Conservation (phyloP, 2,888 invertebrate species). For the Unio pictorum region DNA sequence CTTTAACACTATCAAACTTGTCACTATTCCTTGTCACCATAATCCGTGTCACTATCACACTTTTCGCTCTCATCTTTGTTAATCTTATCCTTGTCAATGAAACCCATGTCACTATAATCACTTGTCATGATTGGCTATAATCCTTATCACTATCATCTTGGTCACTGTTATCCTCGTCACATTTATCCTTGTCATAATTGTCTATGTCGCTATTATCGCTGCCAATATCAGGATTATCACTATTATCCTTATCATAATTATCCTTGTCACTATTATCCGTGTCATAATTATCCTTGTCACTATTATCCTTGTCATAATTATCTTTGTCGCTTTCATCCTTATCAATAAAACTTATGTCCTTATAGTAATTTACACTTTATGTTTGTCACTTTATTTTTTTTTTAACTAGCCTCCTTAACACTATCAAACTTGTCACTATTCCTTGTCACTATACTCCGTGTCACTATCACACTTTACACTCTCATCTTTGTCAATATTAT, state of each 20-base stretch:
- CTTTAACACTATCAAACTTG: slow-evolving; percentile 1
- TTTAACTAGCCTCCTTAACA: slow-evolving; percentile 1
- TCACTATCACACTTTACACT: neutral
- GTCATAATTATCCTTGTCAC: slow-evolving; percentile 7
- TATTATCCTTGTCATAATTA: slow-evolving; percentile 7
- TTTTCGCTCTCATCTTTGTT: slow-evolving; percentile 1
- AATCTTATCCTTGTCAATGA: neutral
- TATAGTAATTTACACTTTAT: slow-evolving; percentile 1
- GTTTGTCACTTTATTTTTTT: neutral
- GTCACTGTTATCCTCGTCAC: no score
- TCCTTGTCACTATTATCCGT: slow-evolving; percentile 1
- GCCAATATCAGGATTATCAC: neutral
- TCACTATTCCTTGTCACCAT: slow-evolving; percentile 3
- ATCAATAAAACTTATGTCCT: neutral
- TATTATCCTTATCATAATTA: slow-evolving; percentile 4
- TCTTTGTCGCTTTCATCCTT: slow-evolving; percentile 8
- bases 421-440: slow-evolving; percentile 1
- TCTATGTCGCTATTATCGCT: slow-evolving; percentile 3
- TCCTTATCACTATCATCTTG: slow-evolving; percentile 5
- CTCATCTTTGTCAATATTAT: neutral
- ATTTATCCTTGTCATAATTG: no score
- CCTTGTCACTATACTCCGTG: slow-evolving; percentile 2
- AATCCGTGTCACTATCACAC: neutral
- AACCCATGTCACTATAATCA: slow-evolving; percentile 4
- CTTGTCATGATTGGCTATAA: neutral